Evolutionary conservation across 2,113 vertebrate genomes (phyloP).

Genomic region (Girardinichthys multiradiatus): DNA sequence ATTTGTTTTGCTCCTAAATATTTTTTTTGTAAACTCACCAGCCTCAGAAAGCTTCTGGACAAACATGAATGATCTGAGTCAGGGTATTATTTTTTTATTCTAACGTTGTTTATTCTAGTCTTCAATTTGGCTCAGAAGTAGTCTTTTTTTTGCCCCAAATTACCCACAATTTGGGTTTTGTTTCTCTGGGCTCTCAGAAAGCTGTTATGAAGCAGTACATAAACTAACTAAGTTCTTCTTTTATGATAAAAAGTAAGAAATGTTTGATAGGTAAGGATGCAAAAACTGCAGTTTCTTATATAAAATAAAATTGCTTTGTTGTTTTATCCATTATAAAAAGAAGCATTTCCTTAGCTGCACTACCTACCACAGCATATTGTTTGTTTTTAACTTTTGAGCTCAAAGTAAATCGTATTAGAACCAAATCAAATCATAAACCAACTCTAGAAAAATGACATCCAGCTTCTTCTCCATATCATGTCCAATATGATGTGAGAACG

Average conservation of each 20-base stretch:
- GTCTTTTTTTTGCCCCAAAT: not conserved
- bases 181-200: not conserved
- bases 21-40: not conserved
- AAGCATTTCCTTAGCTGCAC: not conserved
- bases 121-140: not conserved
- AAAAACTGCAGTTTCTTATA: not conserved
- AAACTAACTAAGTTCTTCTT: not conserved
- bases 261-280: not conserved
- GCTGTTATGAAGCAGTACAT: not conserved
- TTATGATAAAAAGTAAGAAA: not conserved
- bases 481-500: not conserved
- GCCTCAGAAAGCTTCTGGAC: not conserved
- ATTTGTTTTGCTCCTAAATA: slow-evolving; percentile 16
- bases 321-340: not conserved
- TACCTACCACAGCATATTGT: not conserved
- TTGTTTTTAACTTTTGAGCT: slow-evolving; percentile 6
- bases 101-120: slow-evolving; percentile 10
- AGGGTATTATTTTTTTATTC: not conserved
- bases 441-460: not conserved
- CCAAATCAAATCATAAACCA: not conserved
- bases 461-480: not conserved
- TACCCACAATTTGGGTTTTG: slow-evolving; percentile 1
- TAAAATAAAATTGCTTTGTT: not conserved
- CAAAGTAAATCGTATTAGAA: not conserved
- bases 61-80: not conserved